Base-by-base conservation (phyloP, 92 coral and sea anemone genomes). In the Galaxea fascicularis region DNA sequence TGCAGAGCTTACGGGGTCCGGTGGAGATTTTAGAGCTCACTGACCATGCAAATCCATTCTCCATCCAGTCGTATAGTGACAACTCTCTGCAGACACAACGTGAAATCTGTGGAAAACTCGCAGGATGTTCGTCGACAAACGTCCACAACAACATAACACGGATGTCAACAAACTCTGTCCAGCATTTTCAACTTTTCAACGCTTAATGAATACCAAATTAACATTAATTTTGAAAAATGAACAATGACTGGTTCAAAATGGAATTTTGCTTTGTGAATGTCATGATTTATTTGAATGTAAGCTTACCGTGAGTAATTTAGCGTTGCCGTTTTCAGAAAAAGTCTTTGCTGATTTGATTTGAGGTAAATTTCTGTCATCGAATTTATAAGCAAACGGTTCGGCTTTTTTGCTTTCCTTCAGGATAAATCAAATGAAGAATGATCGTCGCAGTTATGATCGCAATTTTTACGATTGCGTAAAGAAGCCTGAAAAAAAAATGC, bases 61-160 rank as follows among this genome's bases (percentile, higher is more conserved):
- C 78, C 56, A 74, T 74, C 60, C 52, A 49, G 63, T 74, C 64
- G 9, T 47, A 74, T 16, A 74, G 78, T 49, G 63, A 74, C 63
- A 74, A 74, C 24, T 59, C 78, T 49, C 63, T 74, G 3, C 24
- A 9, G 9, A 59, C 35, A 21, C 78, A 74, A n/a, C 41, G 60
- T 18, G 78, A 74, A 45, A 74, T 74, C 11, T 41, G 63, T 18
- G 8, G 51, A 16, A 54, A 49, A 18, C 60, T 74, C 62, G 24
- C 78, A 49, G 78, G 30, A 59, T 4, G 27, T 59, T 59, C 65
- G 0, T 59, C 2, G 10, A 59, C 65, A 59, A 58, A 4, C 21
- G 27, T 58, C 25, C 27, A 17, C 25, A 58, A n/a, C 65, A 58
- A 18, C 65, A n/a, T 13, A 17, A 12, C 39, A 64, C 26, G 46